Percentiles rank a stretch among this genome's conserved stretches.
phyloP scores from a whole-genome alignment of 2,888 invertebrate species.

The Dasysyrphus tricinctus region DNA sequence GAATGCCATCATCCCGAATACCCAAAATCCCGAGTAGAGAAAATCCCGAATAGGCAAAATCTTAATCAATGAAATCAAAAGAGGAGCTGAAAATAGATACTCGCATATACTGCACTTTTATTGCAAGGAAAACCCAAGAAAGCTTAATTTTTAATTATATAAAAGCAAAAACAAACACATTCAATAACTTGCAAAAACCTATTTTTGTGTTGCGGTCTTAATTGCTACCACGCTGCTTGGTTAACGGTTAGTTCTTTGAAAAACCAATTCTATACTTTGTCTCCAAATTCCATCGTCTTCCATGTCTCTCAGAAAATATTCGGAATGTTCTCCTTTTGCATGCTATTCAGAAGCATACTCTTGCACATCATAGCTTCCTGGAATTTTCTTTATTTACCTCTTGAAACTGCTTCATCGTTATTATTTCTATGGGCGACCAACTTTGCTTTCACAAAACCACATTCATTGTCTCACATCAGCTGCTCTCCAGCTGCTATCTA shows the following conservation, averaged over 20 bases:
- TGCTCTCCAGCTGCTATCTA: slow-evolving; percentile 16
- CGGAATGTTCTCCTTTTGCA: not conserved
- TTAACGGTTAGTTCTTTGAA: not conserved
- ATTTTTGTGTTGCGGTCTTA: no score
- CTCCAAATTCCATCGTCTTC: not conserved
- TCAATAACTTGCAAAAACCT: no score
- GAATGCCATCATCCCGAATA: no score
- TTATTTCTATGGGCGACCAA: not conserved
- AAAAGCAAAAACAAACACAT: no score
- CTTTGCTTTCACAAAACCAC: not conserved
- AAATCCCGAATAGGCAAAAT: no score
- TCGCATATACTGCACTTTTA: no score
- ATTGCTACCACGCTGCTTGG: no score
- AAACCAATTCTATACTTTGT: not conserved
- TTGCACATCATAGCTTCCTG: slow-evolving; percentile 2
- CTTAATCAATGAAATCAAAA: no score
- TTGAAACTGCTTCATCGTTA: not conserved
- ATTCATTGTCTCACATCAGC: not conserved
- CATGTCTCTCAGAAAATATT: not conserved
- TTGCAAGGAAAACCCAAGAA: no score
- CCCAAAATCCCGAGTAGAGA: no score
- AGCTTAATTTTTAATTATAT: no score
- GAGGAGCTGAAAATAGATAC: no score
- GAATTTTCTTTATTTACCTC: not conserved
- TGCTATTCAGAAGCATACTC: not conserved